Evolutionary conservation across 1,140 invertebrate genomes (phyloP), one percentile per base, ranked within the genome.

Genomic region (Holotrichia oblita): DNA sequence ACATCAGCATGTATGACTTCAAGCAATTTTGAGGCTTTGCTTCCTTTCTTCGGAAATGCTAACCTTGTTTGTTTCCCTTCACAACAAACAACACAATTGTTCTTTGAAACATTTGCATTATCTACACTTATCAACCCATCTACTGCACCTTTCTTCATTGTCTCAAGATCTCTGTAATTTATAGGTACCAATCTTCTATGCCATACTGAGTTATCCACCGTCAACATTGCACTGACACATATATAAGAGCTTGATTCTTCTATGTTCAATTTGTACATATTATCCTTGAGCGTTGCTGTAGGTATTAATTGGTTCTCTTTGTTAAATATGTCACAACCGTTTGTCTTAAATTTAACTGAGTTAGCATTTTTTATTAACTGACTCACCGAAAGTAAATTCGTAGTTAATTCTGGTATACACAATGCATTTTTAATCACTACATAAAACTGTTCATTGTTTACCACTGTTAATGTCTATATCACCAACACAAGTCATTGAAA

Each of bases 351-450:
- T 80, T 40, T 75, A 48, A 83, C 81, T 81, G 73, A 80, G 59
- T 79, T 81, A 73, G 81, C 83, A 82, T 44, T 76, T 79, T 83
- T 79, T 42, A 84, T 83, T n/a, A n/a, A n/a, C n/a, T n/a, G n/a
- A n/a, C n/a, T n/a, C n/a, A n/a, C n/a, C n/a, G n/a, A n/a, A n/a
- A 78, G 73, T 22, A 75, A 20, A 75, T 75, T 75, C 2, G 73
- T 75, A 8, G 73, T 41, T n/a, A 75, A 22, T 22, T 72, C 48
- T 64, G 42, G 59, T n/a, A 79, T 44, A 78, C 73, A 80, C 14
- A 73, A 27, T 17, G 64, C 79, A 42, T 80, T 42, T n/a, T 40
- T 59, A 22, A 80, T 40, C 12, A 24, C 14, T 8, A 78, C 42
- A n/a, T 40, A 3, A 78, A 42, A 14, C 61, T 41, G 3, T 69